Conservation (phyloP, 2,797 vertebrate species). For the Sarcophilus harrisii region DNA sequence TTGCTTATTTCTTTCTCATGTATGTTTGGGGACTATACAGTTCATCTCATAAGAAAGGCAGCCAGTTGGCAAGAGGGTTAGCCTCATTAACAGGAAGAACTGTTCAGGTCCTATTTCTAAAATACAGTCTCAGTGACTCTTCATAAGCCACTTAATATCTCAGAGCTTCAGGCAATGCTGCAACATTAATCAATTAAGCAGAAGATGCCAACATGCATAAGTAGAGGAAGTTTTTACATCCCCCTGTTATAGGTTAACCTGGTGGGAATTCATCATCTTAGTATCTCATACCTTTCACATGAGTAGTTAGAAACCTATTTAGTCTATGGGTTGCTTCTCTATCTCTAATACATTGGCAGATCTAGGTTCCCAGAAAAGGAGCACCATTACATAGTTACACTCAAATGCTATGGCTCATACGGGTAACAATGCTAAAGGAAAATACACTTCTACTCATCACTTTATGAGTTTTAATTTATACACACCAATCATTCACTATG, state of each 20-base stretch:
- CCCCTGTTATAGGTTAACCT: not conserved
- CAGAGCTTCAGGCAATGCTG: not conserved
- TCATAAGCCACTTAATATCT: not conserved
- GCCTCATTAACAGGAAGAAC: not conserved
- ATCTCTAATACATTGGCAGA: not conserved
- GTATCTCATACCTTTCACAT: not conserved
- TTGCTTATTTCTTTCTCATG: not conserved
- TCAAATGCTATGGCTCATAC: not conserved
- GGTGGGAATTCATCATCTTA: not conserved
- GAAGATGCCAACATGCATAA: not conserved
- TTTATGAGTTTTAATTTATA: not conserved
- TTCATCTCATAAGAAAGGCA: not conserved
- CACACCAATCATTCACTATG: not conserved
- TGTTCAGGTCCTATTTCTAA: not conserved
- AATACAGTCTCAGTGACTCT: not conserved
- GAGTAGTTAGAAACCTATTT: not conserved
- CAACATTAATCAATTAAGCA: not conserved
- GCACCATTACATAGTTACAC: not conserved
- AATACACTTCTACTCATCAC: not conserved
- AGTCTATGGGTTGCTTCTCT: not conserved
- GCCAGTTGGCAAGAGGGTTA: not conserved
- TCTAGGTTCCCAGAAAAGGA: not conserved
- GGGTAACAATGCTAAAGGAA: not conserved
- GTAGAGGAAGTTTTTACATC: not conserved
- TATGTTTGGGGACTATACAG: not conserved